Conservation (phyloP, 1,140 invertebrate species). For the Cryptotermes secundus region DNA sequence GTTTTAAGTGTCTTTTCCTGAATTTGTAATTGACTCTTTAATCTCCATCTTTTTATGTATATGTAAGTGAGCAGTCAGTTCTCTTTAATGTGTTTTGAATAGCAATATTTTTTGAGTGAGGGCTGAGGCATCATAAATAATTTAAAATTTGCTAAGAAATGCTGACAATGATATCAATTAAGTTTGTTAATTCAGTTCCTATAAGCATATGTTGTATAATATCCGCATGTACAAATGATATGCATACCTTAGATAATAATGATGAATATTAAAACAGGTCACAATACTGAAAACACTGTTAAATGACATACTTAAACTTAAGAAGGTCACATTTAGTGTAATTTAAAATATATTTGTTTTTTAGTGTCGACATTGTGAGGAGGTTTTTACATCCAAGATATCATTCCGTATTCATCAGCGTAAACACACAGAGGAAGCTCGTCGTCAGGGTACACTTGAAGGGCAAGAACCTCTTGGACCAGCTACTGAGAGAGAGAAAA, state of each 20-base stretch:
- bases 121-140: too few species aligned
- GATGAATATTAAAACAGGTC: too few species aligned
- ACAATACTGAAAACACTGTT: too few species aligned
- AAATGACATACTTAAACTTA: too few species aligned
- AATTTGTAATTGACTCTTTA: neutral
- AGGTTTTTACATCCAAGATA: constrained; percentile 46
- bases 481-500: constrained; percentile 37
- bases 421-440: constrained; percentile 44
- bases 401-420: constrained; percentile 46
- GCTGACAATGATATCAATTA: too few species aligned
- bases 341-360: constrained; percentile 32
- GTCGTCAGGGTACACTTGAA: constrained; percentile 40
- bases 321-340: neutral
- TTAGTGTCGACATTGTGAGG: constrained; percentile 45
- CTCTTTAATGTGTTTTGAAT: too few species aligned
- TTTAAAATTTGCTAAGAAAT: too few species aligned
- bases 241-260: too few species aligned
- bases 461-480: constrained; percentile 39
- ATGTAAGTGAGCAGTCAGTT: too few species aligned
- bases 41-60: neutral
- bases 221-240: too few species aligned
- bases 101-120: too few species aligned
- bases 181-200: neutral
- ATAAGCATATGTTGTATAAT: too few species aligned
- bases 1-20: neutral